A percentile compares a stretch with the other conserved stretches of the same genome.
Conservation (phyloP, 2,888 invertebrate genomes). For the Nomada fabriciana region DNA sequence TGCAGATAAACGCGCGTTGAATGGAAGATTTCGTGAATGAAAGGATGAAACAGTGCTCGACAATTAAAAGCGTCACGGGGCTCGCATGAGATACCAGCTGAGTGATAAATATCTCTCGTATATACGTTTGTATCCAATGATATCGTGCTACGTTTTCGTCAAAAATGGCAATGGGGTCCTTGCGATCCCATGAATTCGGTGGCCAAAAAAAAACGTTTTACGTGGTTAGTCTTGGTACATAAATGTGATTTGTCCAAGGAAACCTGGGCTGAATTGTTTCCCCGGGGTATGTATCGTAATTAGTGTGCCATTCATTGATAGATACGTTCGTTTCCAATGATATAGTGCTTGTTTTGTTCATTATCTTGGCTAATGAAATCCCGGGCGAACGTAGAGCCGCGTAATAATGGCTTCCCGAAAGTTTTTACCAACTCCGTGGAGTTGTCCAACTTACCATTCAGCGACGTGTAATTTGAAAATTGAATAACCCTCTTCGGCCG, state of each 20-base stretch:
- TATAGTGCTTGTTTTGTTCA: too few relatives aligned
- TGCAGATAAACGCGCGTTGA: slow-evolving; percentile 6
- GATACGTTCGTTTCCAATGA: too few relatives aligned
- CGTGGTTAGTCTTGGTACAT: too few relatives aligned
- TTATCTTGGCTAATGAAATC: slow-evolving; percentile 50
- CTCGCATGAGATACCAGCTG: not conserved
- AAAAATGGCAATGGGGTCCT: too few relatives aligned
- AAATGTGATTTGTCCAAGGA: too few relatives aligned
- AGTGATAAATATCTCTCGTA: not conserved
- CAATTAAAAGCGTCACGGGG: slow-evolving; percentile 14
- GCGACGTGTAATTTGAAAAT: slow-evolving; percentile 38
- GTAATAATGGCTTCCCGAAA: slow-evolving; percentile 32
- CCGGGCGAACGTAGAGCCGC: slow-evolving; percentile 16
- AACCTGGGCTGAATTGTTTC: too few relatives aligned
- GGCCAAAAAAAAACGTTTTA: too few relatives aligned
- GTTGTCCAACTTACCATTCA: slow-evolving; percentile 33
- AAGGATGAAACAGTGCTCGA: slow-evolving; percentile 10
- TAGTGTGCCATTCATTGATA: not conserved
- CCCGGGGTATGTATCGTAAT: too few relatives aligned
- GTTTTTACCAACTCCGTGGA: slow-evolving; percentile 13
- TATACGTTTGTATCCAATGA: not conserved
- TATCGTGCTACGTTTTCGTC: too few relatives aligned
- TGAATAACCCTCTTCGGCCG: slow-evolving; percentile 25
- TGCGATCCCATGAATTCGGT: too few relatives aligned
- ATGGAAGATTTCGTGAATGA: not conserved